Base-by-base conservation (phyloP, 1,140 invertebrate genomes). In the Pseudomyrmex pallidus region DNA sequence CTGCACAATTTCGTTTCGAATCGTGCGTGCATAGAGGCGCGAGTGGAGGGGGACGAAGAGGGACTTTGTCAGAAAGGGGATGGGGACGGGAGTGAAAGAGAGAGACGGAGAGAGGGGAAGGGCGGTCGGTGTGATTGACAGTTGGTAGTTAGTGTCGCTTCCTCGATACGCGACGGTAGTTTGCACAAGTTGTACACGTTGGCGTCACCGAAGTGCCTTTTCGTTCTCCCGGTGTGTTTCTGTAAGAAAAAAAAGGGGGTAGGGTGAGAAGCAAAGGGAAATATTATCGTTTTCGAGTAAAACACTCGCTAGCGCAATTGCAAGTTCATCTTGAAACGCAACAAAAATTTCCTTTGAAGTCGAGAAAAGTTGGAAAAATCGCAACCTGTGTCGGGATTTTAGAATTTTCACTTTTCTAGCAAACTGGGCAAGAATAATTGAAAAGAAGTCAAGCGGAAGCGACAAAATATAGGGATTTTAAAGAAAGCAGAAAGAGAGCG, bases 111-210 rank as follows among this genome's bases (percentile, higher is more conserved):
- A 50, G 46, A 50, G 46, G 50, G 35, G 59, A n/a, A 13, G 77
- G 66, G 80, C 17, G 25, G 46, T 64, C 12, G 48, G 64, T 10
- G 59, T 46, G 35, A 87, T 87, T 83, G 85, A 86, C 85, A 83
- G 86, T 87, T 83, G 85, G 74, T 68, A 83, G 86, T 84, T 82
- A 87, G 86, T 83, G 72, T 70, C 85, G 72, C 61, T 63, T 70
- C 84, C 67, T 25, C 35, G 77, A 76, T 73, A 86, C 78, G 66
- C 85, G 57, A 67, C 76, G 59, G 57, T 62, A 59, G 57, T 56
- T 17, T 22, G 56, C 25, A 10, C 13, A 15, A 15, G 20, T 78
- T 78, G 25, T 17, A 63, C 50, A 66, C 35, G 35, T 35, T 35
- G 35, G 35, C 35, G 35, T 35, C 0, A 4, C 50, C 44, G 46